Percentiles rank a stretch among this genome's conserved stretches.
Evolutionary conservation across 2,113 vertebrate genomes (phyloP).

Genomic region (Atherinomorus stipes): DNA sequence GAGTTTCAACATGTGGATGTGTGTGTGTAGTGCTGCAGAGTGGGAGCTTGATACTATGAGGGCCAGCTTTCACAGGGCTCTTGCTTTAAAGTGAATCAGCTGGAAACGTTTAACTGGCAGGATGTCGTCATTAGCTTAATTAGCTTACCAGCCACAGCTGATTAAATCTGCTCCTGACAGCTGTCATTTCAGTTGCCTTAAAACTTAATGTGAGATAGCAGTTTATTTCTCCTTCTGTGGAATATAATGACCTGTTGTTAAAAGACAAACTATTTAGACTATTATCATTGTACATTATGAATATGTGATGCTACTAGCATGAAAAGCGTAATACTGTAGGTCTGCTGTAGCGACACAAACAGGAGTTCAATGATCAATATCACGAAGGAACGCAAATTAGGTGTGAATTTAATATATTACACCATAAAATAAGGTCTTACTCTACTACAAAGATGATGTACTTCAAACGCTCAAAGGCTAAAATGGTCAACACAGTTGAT

Average conservation of each 20-base stretch:
- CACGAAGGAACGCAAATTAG: too few relatives aligned
- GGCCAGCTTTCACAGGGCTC: conserved; percentile 5
- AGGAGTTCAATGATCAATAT: too few relatives aligned
- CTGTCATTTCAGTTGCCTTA: not conserved
- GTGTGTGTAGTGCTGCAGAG: not conserved
- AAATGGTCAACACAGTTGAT: not conserved
- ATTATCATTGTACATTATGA: too few relatives aligned
- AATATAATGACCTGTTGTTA: not conserved
- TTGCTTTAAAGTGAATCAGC: conserved; percentile 5
- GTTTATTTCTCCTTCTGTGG: not conserved
- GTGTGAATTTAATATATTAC: too few relatives aligned
- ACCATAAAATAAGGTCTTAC: too few relatives aligned
- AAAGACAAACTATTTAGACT: not conserved
- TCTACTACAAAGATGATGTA: too few relatives aligned
- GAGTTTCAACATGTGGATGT: conserved; percentile 8
- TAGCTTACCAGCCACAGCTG: not conserved
- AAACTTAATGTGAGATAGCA: not conserved
- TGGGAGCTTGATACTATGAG: not conserved
- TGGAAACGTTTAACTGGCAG: not conserved
- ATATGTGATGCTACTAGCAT: too few relatives aligned
- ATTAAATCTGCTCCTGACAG: not conserved
- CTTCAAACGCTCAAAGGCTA: not conserved
- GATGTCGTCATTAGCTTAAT: not conserved
- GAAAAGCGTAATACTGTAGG: not conserved
- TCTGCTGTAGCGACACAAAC: not conserved